Evolutionary conservation across 2,113 vertebrate species (phyloP).

Genomic region (Panurus biarmicus): DNA sequence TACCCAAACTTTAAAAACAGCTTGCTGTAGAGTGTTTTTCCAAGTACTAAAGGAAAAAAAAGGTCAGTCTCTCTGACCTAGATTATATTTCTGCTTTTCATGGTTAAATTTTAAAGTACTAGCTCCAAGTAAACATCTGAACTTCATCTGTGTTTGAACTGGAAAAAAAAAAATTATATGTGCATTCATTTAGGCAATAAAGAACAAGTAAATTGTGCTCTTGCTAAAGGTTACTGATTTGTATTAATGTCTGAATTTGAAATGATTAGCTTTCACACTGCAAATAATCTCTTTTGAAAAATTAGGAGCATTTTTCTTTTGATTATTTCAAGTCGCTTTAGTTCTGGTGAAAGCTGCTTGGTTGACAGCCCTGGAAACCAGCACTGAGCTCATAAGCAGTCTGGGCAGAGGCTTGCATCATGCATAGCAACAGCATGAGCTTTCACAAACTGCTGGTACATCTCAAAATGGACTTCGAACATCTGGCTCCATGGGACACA

Average conservation of each 20-base stretch:
- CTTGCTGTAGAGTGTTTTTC: neutral
- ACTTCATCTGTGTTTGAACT: neutral
- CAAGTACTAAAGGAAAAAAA: constrained; percentile 1
- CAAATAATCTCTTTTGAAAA: constrained; percentile 38
- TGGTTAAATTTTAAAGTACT: constrained; percentile 18
- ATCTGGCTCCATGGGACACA: neutral
- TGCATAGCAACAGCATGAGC: neutral
- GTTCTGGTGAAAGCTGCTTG: constrained; percentile 10
- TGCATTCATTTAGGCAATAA: neutral
- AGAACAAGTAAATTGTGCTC: neutral
- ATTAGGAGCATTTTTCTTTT: neutral
- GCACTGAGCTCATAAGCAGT: neutral
- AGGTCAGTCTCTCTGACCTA: neutral
- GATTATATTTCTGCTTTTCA: constrained; percentile 37
- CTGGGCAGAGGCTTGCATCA: neutral
- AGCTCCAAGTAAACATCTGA: constrained; percentile 26
- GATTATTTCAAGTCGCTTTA: constrained; percentile 21
- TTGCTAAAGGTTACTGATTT: constrained; percentile 18
- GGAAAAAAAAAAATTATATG: neutral
- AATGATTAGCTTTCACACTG: neutral
- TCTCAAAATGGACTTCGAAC: neutral
- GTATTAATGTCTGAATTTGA: constrained; percentile 8
- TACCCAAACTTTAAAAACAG: neutral
- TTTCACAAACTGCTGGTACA: neutral
- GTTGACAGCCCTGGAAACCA: constrained; percentile 5